Base-by-base conservation (phyloP, 2,113 vertebrate species). In the Microtus oregoni region DNA sequence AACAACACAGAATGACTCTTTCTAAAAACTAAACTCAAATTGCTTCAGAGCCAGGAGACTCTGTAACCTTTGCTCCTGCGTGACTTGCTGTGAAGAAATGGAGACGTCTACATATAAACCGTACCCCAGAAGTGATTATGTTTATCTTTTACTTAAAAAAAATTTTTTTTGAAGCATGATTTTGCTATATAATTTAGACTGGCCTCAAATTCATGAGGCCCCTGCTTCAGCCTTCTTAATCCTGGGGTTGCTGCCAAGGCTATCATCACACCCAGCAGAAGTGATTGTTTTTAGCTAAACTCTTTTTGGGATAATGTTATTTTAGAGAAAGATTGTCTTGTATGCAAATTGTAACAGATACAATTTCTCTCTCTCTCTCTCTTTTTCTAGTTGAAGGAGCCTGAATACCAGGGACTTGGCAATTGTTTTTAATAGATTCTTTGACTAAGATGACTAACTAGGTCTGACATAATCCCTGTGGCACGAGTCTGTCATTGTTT, bases 1-100 rank as follows among this genome's bases (percentile, higher is more conserved):
- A 58, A 92, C 77, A 90, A 7, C 55, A 67, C 58, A 72, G 30
- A n/a, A 82, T 90, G 86, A 90, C 87, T 93, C 67, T 92, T 88
- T 98, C n/a, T 88, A 28, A 97, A 96, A 88, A 52, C 89, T 93
- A 81, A 96, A 90, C 41, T 65, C 35, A 67, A 17, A 63, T 89
- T 52, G 82, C 26, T 88, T 95, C 35, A 47, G 82, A 93, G 41
- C 14, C 86, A 50, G 35, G 20, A 89, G 68, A 87, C 24, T 2
- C 63, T 67, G 38, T 58, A 58, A 78, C 72, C 32, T 24, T 78
- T 88, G 41, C 7, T 30, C 2, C 72, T 7, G 41, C 7, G 20
- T 44, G 19, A 14, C 14, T 95, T 75, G 67, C 41, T 68, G 13
- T 86, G 4, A 91, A 86, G 47, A 85, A 76, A 72, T 68, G 20